Conservation (phyloP, 2,888 invertebrate genomes). For the Nomada ferruginata region DNA sequence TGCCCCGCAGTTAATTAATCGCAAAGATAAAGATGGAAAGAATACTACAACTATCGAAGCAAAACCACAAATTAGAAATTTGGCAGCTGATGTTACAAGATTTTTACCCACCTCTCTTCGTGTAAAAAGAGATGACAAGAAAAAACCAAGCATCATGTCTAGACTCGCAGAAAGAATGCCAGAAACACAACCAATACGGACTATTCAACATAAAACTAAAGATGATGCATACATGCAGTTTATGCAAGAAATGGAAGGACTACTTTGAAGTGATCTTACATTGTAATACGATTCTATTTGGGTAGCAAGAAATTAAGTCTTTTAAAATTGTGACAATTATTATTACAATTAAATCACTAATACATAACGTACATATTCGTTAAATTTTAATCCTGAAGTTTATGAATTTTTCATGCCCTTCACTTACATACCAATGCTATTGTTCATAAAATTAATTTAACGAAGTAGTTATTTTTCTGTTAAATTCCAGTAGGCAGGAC, state of each 20-base stretch:
- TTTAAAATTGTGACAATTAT: constrained; percentile 42
- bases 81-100: constrained; percentile 97
- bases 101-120: constrained; percentile 97
- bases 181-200: constrained; percentile 85
- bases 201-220: constrained; percentile 88
- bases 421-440: neutral
- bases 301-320: constrained; percentile 39
- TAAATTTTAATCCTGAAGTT: constrained; percentile 7
- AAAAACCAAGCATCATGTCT: constrained; percentile 84
- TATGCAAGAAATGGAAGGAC: constrained; percentile 98
- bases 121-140: constrained; percentile 94
- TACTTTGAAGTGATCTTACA: constrained; percentile 85
- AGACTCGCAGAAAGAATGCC: constrained; percentile 83
- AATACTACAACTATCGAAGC: constrained; percentile 95
- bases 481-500: too few relatives aligned
- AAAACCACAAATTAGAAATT: constrained; percentile 97
- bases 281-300: constrained; percentile 40
- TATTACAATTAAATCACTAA: constrained; percentile 33
- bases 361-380: constrained; percentile 37
- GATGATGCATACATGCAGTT: constrained; percentile 99
- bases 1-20: constrained; percentile 92
- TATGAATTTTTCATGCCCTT: neutral
- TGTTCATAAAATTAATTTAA: constrained; percentile 8
- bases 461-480: too few relatives aligned
- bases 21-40: constrained; percentile 88